Evolutionary conservation across 23 tunicate species (phyloP), one percentile per base, ranked within the genome.

Genomic region (Halocynthia roretzi): DNA sequence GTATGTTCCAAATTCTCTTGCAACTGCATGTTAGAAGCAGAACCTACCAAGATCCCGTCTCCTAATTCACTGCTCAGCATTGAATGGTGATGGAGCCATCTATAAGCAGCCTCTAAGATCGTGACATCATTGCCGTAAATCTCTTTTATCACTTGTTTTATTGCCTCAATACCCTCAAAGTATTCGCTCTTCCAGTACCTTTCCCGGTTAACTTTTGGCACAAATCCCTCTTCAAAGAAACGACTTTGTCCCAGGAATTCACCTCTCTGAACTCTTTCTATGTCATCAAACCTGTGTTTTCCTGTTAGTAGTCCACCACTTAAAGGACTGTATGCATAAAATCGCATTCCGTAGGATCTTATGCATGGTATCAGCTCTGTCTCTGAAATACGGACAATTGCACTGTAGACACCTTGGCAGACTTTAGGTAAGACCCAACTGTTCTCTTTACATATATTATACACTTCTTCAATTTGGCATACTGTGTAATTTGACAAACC

Each of bases 21-120:
- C 44, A 80, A 79, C 17, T 89, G 96, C 21, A 55, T 60, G 56
- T 80, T 23, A 17, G 75, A 57, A 10, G 85, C 66, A 22, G 87
- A 80, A 21, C 96, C 96, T 14, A 89, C 31, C 18, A 89, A 75
- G 8, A 89, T 81, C 2, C 96, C 88, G 75, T 89, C 96, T 44
- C 96, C 89, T 7, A 52, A 52, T 57, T 51, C 10, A 12, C 88
- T 76, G 54, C 71, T 75, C 31, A 88, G 63, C 17, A 14, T 7
- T 15, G 96, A 89, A 68, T 89, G 96, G 67, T 89, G 85, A 56
- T 72, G 80, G 52, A 89, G 60, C 96, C 89, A 89, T 48, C 96
- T 77, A 52, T 64, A 63, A 0, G 88, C 67, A 22, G 96, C 96
- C 82, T 89, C 85, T 10, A 89, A 64, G 7, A 89, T 67, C 10